Conservation (phyloP, 2,113 vertebrate species). For the Rhynchopsitta pachyrhyncha region DNA sequence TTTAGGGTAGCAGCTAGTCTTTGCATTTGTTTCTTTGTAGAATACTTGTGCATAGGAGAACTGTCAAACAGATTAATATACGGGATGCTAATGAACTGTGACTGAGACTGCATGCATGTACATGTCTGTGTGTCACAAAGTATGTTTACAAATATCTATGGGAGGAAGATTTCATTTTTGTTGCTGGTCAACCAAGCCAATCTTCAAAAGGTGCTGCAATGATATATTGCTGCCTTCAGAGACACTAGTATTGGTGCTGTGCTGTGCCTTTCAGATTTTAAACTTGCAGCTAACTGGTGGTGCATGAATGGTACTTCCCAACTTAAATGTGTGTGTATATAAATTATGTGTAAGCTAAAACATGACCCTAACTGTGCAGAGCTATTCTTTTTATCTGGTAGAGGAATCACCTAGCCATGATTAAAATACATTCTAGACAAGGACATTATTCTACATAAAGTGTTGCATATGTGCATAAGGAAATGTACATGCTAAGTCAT, state of each 20-base stretch:
- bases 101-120: background rate
- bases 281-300: background rate
- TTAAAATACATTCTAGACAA: background rate
- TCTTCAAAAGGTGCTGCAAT: background rate
- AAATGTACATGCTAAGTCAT: background rate
- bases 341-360: background rate
- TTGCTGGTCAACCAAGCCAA: background rate
- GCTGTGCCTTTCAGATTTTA: conserved; percentile 10
- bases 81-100: conserved; percentile 14
- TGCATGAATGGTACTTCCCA: background rate
- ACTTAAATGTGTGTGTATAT: background rate
- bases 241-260: conserved; percentile 7
- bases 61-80: background rate
- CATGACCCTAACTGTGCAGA: background rate
- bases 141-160: background rate
- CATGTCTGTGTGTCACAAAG: background rate
- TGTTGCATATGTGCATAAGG: background rate
- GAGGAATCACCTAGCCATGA: background rate
- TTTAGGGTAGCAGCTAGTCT: conserved; percentile 31
- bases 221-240: conserved; percentile 22
- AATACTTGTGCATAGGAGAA: background rate
- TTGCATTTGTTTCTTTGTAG: conserved; percentile 25
- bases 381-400: background rate
- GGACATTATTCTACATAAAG: background rate
- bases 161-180: background rate